Base-by-base conservation (phyloP, 2,888 invertebrate genomes). In the Monopis laevigella region DNA sequence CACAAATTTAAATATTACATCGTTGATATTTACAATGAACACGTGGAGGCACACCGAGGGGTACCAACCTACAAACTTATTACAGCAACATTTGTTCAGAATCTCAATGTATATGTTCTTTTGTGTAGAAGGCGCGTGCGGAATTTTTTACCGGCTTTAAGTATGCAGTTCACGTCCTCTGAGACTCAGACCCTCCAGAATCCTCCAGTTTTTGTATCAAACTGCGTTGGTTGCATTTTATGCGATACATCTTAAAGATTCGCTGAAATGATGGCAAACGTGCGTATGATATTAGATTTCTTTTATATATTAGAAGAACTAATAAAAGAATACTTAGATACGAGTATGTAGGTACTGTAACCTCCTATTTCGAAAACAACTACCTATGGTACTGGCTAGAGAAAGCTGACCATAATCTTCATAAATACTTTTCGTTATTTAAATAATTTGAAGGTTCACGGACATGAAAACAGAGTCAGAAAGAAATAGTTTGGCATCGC, bases 161-260 rank as follows among this genome's bases (percentile, higher is more conserved):
- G 51, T 60, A 75, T 73, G 60, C 75, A 56, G 56, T 48, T 48
- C 68, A 59, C 72, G 75, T 64, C 40, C 38, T 40, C 44, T 47
- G 50, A 50, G 52, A 56, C 54, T 51, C 51, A 24, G 43, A 59
- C 41, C 54, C 51, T 49, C 28, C 49, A 35, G 42, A 39, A 46
- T 34, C 32, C 19, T 32, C 27, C 10, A 24, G 35, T 43, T 43
- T 43, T 43, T 43, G 27, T 50, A 54, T 59, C 60, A 58, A 53
- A 59, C 56, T 61, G 62, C 57, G 60, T 54, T 56, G 47, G 58
- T 54, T 68, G 69, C 70, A 68, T 72, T 68, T 67, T 66, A 59
- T 63, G 56, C 49, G 56, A 51, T 49, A 54, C 49, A 21, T 21
- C 29, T 11, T 5, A 6, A 6, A 11, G 7, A 6, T 12, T 29